These are phyloP conservation scores for Anomalospiza imberbis DNA, from an alignment of 2,797 vertebrate species.

Conservation along the genomic window DNA sequence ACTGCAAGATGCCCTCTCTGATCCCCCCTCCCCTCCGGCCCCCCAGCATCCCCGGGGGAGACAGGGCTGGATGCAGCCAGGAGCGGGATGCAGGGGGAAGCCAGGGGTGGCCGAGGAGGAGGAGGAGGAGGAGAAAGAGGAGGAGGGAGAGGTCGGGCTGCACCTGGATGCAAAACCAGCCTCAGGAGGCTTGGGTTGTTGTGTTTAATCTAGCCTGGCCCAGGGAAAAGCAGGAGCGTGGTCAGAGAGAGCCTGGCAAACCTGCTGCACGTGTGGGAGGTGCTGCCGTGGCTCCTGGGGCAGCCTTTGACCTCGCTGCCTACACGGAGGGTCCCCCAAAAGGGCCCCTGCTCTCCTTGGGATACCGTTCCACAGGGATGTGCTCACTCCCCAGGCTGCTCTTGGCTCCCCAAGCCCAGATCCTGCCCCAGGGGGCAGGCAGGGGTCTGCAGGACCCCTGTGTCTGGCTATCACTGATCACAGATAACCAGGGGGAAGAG, in stretches of 20 bases:
- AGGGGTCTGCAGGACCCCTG: not conserved
- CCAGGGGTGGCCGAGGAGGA: constrained; percentile 54
- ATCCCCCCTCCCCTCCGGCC: constrained; percentile 60
- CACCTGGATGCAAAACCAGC: constrained; percentile 65
- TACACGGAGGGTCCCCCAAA: not conserved
- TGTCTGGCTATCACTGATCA: not conserved
- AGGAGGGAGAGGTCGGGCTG: constrained; percentile 68
- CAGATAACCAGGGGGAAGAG: not conserved
- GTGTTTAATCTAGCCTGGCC: constrained; percentile 31
- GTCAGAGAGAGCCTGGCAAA: not conserved
- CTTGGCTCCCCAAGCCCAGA: not conserved
- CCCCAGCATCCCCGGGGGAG: constrained; percentile 50
- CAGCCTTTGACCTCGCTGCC: not conserved
- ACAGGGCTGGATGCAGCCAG: constrained; percentile 48
- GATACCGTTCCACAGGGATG: not conserved
- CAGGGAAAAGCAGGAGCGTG: not conserved
- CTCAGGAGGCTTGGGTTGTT: constrained; percentile 1
- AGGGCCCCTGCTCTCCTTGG: not conserved
- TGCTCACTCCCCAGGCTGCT: not conserved
- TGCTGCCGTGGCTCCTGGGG: not conserved
- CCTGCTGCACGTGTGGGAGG: not conserved
- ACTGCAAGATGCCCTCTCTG: constrained; percentile 58
- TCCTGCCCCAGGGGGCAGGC: not conserved
- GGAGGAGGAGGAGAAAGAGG: constrained; percentile 63
- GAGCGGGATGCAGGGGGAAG: constrained; percentile 65